phyloP scores from a whole-genome alignment of 2,888 invertebrate genomes.

The Synanthedon andrenaeformis region DNA sequence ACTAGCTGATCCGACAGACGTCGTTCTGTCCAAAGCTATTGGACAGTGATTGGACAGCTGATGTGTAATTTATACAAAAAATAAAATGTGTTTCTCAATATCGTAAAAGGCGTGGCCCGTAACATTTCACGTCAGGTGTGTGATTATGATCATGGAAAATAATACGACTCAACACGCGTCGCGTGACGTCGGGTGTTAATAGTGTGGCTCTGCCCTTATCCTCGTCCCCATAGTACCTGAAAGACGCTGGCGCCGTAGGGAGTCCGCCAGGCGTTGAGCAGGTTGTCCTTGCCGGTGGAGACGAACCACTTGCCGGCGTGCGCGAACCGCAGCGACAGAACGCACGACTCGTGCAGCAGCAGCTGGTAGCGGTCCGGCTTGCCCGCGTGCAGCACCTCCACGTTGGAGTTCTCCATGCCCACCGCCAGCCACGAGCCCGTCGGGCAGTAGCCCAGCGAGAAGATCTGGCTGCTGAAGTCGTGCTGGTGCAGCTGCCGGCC shows the following conservation, averaged over 20 bases:
- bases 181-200: too few species aligned
- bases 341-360: conserved; percentile 96
- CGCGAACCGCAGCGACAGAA: conserved; percentile 94
- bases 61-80: too few species aligned
- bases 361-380: conserved; percentile 97
- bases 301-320: conserved; percentile 99
- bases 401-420: conserved; percentile 98
- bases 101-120: too few species aligned
- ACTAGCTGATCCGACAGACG: too few species aligned
- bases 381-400: conserved; percentile 91
- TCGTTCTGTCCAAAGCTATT: too few species aligned
- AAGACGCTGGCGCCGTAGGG: conserved; percentile 98
- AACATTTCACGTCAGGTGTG: too few species aligned
- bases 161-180: too few species aligned
- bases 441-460: conserved; percentile 91
- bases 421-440: conserved; percentile 97
- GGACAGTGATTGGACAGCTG: too few species aligned
- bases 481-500: conserved; percentile 94
- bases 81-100: too few species aligned
- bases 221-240: conserved; percentile 74
- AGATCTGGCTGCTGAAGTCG: conserved; percentile 93
- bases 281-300: conserved; percentile 98
- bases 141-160: too few species aligned
- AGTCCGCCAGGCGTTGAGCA: conserved; percentile 97
- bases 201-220: too few species aligned